Base-by-base conservation (phyloP, 2,888 invertebrate genomes). In the Acholoe squamosa region DNA sequence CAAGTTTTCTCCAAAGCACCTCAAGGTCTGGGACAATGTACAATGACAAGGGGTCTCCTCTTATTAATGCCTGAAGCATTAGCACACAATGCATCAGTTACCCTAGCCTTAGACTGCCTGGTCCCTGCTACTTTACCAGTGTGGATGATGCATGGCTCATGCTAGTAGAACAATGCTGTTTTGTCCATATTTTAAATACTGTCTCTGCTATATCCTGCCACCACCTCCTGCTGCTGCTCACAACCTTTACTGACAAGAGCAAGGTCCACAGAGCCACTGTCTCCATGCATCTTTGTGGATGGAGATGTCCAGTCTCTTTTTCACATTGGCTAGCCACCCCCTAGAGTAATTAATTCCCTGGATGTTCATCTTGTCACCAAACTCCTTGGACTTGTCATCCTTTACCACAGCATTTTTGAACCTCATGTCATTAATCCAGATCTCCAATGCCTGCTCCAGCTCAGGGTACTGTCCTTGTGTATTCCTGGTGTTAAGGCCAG, bases 161-260 rank as follows among this genome's bases (percentile, higher is more conserved):
- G 90, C 31, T 89, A 1, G 84, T 90, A 92, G 34, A 43, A 43
- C 14, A 92, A 54, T 28, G 90, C 92, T 22, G 92, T 91, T 34
- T 92, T 90, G 71, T 91, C 92, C n/a, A 92, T 77, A 89, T 92
- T 92, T 90, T 88, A 92, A 61, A 92, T 89, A 90, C 91, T 90
- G 22, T 91, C 84, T 7, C 91, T 90, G n/a, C 86, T 77, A 56
- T 91, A 92, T 34, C 89, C 88, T 28, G 43, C 16, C 22, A 92
- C 56, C n/a, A 91, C 22, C 22, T 25, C 71, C 22, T 90, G 67
- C 14, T 71, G 89, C 22, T 67, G 16, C n/a, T 12, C n/a, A 16
- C 89, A 22, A 22, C 89, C 89, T 1, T 31, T 12, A 1, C 1
- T 34, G 14, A 71, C 25, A 34, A 0, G 14, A 12, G 0, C 3